Evolutionary conservation across 2,113 vertebrate genomes (phyloP).

Genomic region (Benitochromis conjunctus): DNA sequence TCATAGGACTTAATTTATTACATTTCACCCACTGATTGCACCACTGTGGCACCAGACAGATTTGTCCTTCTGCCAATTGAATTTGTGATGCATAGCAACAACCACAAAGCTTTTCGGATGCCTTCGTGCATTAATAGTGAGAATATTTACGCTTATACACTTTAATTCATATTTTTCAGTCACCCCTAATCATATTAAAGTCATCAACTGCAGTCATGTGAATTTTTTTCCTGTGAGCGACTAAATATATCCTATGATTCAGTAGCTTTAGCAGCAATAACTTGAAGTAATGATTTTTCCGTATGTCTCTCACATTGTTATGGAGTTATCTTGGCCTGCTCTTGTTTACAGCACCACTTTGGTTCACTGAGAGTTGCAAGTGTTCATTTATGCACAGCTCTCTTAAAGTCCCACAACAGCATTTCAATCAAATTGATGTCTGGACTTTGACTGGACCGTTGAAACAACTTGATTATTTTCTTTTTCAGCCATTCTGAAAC

Average conservation of each 20-base stretch:
- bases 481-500: neutral
- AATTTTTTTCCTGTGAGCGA: neutral
- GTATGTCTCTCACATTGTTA: neutral
- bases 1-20: neutral
- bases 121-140: neutral
- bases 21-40: neutral
- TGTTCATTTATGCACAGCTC: neutral
- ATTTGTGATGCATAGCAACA: neutral
- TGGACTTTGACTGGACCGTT: neutral
- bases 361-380: neutral
- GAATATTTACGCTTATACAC: neutral
- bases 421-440: neutral
- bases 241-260: neutral
- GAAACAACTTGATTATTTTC: neutral
- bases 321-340: neutral
- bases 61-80: neutral
- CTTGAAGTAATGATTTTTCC: neutral
- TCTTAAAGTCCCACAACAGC: neutral
- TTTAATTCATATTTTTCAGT: neutral
- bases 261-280: neutral
- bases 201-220: neutral
- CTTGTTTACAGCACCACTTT: neutral
- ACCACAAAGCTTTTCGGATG: neutral
- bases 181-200: neutral
- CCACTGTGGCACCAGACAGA: neutral